A percentile compares a stretch with the other conserved stretches of the same genome.
These are phyloP conservation scores for Melanogrammus aeglefinus DNA, from an alignment of 2,797 vertebrate species.

Conservation along the genomic window DNA sequence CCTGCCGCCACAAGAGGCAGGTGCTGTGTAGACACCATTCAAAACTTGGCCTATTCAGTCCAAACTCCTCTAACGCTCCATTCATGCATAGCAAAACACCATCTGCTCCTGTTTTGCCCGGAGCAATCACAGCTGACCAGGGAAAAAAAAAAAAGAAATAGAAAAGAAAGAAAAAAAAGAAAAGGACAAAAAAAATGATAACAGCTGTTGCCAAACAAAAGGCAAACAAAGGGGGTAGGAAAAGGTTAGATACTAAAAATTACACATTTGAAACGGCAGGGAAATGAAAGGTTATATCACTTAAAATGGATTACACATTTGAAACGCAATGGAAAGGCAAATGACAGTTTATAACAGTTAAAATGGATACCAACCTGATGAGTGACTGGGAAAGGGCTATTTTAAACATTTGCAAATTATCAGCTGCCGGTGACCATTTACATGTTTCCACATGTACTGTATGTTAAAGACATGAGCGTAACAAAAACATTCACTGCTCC, in stretches of 20 bases:
- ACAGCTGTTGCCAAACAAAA: constrained; percentile 99
- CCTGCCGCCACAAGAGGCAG: constrained; percentile 90
- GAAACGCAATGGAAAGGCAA: neutral
- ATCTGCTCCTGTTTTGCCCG: constrained; percentile 99
- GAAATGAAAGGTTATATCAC: neutral
- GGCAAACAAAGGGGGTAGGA: constrained; percentile 86
- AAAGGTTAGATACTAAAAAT: constrained; percentile 83
- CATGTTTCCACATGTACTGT: neutral
- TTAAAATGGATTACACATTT: neutral
- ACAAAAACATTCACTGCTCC: neutral
- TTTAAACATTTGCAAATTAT: constrained; percentile 82
- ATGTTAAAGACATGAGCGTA: neutral
- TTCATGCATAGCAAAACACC: constrained; percentile 99
- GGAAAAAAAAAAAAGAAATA: constrained; percentile 78
- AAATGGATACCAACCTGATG: neutral
- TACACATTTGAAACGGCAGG: neutral
- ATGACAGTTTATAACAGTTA: neutral
- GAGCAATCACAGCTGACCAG: constrained; percentile 99
- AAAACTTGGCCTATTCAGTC: constrained; percentile 98
- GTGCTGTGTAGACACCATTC: constrained; percentile 99
- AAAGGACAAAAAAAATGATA: constrained; percentile 88
- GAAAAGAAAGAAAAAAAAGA: constrained; percentile 71
- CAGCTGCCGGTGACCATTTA: constrained; percentile 48
- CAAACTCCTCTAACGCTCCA: constrained; percentile 95
- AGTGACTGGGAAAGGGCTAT: constrained; percentile 50